Base-by-base conservation (phyloP, 2,113 vertebrate genomes). In the Candoia aspera region DNA sequence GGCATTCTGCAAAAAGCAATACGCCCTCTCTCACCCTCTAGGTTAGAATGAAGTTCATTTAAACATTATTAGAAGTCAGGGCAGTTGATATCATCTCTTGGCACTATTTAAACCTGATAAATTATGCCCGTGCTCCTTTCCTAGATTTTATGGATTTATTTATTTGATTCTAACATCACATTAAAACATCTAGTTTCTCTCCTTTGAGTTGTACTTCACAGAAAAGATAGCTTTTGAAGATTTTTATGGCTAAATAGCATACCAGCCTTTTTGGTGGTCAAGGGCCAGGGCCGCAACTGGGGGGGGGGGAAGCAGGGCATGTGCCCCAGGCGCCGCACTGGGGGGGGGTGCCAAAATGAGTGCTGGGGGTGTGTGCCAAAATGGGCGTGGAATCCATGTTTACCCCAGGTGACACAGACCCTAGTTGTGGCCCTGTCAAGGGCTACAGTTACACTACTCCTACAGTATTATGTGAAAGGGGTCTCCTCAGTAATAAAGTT, bases 161-260 rank as follows among this genome's bases (percentile, higher is more conserved):
- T 19, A 79, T 60, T 88, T 60, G 84, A 13, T 19, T 86, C 84
- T 49, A 49, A 21, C 23, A 49, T 46, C 53, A 33, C 29, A 23
- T 89, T 17, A 54, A 54, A 33, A 37, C 19, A 37, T 49, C 4
- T n/a, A 68, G 64, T n/a, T 79, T 29, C 62, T 15, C 24, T 24
- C 21, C 29, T 55, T 33, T 24, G 17, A 29, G 0, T 2, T 0
- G 0, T 2, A 24, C 6, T 64, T 87, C 9, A 33, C 87, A 90
- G 26, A 37, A 2, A 86, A 0, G 4, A 59, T 46, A 10, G 15
- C 55, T 54, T 86, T 37, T 37, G 68, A 37, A 37, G 33, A 37
- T 79, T 33, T 73, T 33, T 6, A 33, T 2, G 15, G n/a, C 68
- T 73, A n/a, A n/a, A 68, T 5, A n/a, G 29, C 62, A 68, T 13